Evolutionary conservation across 2,113 vertebrate genomes (phyloP).

Genomic region (Austrofundulus limnaeus): DNA sequence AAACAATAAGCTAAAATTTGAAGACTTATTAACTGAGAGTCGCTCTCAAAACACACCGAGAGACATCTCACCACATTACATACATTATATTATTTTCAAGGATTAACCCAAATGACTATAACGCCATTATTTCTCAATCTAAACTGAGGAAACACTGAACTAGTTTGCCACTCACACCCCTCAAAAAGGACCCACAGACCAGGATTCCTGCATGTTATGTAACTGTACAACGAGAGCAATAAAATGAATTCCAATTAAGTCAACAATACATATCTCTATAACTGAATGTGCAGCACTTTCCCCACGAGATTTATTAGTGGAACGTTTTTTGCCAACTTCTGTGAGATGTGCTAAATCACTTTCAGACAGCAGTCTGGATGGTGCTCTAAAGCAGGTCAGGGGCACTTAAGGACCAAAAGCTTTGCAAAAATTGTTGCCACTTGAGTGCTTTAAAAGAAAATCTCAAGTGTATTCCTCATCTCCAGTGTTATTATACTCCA

Average conservation of each 20-base stretch:
- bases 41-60: too few species aligned
- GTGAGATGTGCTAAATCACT: slow-evolving; percentile 43
- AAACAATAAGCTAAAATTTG: too few species aligned
- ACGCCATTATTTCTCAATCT: too few species aligned
- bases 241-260: slow-evolving; percentile 40
- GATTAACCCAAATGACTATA: too few species aligned
- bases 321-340: slow-evolving; percentile 29
- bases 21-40: too few species aligned
- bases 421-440: slow-evolving; percentile 15
- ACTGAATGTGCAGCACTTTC: slow-evolving; percentile 33
- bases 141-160: background rate
- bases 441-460: background rate
- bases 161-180: background rate
- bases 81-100: too few species aligned
- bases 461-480: background rate
- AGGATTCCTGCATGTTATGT: slow-evolving; percentile 29
- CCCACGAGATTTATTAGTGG: slow-evolving; percentile 38
- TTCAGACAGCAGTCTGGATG: slow-evolving; percentile 49
- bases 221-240: slow-evolving; percentile 36
- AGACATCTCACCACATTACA: too few species aligned
- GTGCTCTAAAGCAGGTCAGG: slow-evolving; percentile 21
- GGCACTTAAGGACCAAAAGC: slow-evolving; percentile 37
- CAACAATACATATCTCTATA: slow-evolving; percentile 33
- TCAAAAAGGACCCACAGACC: too few species aligned
- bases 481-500: background rate